Percentiles rank a stretch among this genome's conserved stretches.
Evolutionary conservation across 2,888 invertebrate species (phyloP).

Genomic region (Prosopocoilus inquinatus): DNA sequence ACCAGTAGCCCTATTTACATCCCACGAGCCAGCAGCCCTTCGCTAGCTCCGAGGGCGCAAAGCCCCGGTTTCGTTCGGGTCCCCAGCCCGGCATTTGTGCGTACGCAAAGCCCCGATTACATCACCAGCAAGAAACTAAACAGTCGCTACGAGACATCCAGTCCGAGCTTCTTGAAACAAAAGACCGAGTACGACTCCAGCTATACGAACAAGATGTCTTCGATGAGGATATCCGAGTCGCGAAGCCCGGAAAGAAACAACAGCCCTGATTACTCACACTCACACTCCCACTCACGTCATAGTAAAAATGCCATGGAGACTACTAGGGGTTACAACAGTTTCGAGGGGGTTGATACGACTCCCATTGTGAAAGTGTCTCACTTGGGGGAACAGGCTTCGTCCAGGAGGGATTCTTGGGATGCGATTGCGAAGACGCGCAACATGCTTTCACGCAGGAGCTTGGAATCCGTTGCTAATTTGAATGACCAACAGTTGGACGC

Average conservation of each 20-base stretch:
- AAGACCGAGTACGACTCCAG: slow-evolving; percentile 34
- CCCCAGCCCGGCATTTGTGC: slow-evolving; percentile 18
- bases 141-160: slow-evolving; percentile 33
- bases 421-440: slow-evolving; percentile 77
- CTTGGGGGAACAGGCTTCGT: slow-evolving; percentile 52
- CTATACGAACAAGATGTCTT: slow-evolving; percentile 43
- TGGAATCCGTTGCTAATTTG: slow-evolving; percentile 69
- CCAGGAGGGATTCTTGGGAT: slow-evolving; percentile 78
- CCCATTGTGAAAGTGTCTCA: slow-evolving; percentile 62
- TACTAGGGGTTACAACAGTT: slow-evolving; percentile 34
- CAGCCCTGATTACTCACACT: slow-evolving; percentile 35
- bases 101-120: slow-evolving; percentile 46
- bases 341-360: slow-evolving; percentile 51
- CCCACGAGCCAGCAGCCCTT: slow-evolving; percentile 41
- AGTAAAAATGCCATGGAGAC: slow-evolving; percentile 40
- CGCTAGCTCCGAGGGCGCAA: slow-evolving; percentile 38
- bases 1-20: slow-evolving; percentile 39
- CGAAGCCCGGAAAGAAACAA: slow-evolving; percentile 43
- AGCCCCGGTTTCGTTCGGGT: slow-evolving; percentile 39
- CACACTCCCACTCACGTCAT: slow-evolving; percentile 33
- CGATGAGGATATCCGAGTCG: slow-evolving; percentile 41
- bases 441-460: slow-evolving; percentile 66
- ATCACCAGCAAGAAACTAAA: slow-evolving; percentile 44
- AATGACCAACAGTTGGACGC: slow-evolving; percentile 61
- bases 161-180: slow-evolving; percentile 37